These are phyloP conservation scores for Noctua janthina DNA, from an alignment of 2,888 invertebrate genomes.

Conservation along the genomic window DNA sequence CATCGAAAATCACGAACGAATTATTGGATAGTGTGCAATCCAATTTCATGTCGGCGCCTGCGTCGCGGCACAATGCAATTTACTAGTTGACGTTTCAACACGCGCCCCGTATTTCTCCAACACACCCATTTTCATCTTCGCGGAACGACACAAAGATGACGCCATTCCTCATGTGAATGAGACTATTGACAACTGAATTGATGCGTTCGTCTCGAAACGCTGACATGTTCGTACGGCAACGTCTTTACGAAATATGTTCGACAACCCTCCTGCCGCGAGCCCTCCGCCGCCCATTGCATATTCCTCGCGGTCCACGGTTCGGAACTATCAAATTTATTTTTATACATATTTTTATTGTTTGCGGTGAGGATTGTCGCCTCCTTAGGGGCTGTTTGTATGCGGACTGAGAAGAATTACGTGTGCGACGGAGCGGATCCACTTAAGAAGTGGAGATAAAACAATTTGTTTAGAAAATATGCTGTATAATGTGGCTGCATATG, in stretches of 20 bases:
- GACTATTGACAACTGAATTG: conserved; percentile 73
- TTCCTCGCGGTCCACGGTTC: conserved; percentile 80
- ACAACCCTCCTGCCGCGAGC: conserved; percentile 55
- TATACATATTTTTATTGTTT: conserved; percentile 89
- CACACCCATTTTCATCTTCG: conserved; percentile 79
- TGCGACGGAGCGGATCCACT: conserved; percentile 83
- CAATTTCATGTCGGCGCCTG: conserved; percentile 82
- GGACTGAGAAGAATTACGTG: conserved; percentile 87
- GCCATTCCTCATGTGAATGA: conserved; percentile 76
- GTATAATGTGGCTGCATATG: conserved; percentile 79
- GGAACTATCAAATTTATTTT: conserved; percentile 88
- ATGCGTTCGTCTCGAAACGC: conserved; percentile 63
- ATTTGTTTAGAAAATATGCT: conserved; percentile 86
- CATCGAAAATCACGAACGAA: conserved; percentile 84
- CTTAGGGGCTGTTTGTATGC: conserved; percentile 89
- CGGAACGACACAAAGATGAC: conserved; percentile 71
- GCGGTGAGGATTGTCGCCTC: conserved; percentile 88
- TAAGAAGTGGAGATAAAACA: conserved; percentile 87
- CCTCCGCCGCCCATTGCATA: conserved; percentile 74
- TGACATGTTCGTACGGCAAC: conserved; percentile 59
- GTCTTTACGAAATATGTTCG: conserved; percentile 67
- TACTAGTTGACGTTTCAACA: conserved; percentile 82
- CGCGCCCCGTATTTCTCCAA: conserved; percentile 73
- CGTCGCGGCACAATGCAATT: conserved; percentile 84
- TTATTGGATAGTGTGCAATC: conserved; percentile 86